Evolutionary conservation across 2,113 vertebrate species (phyloP).

Genomic region (Melanocharis versteri): DNA sequence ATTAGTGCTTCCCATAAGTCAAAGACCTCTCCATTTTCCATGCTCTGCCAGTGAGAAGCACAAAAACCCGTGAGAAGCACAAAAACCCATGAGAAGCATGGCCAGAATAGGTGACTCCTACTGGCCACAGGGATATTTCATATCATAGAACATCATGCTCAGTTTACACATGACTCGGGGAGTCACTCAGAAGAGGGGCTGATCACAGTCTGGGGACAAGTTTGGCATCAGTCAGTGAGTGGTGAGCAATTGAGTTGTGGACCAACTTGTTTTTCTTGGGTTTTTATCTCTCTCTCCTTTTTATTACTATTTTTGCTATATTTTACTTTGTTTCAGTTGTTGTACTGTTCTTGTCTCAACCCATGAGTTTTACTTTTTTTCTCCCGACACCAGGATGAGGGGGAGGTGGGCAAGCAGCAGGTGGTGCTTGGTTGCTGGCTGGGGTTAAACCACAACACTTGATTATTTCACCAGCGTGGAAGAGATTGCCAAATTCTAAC

Average conservation of each 20-base stretch:
- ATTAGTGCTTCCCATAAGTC: background rate
- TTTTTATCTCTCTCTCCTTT: background rate
- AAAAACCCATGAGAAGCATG: background rate
- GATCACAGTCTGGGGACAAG: background rate
- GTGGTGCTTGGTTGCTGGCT: background rate
- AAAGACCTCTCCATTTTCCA: background rate
- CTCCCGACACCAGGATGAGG: background rate
- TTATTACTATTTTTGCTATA: background rate
- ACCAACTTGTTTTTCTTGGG: background rate
- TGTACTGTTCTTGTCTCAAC: background rate
- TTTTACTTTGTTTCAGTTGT: background rate
- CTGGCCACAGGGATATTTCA: background rate
- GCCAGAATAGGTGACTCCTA: background rate
- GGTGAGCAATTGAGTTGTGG: background rate
- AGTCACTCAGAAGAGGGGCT: background rate
- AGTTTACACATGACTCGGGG: background rate
- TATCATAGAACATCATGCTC: background rate
- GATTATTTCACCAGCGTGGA: background rate
- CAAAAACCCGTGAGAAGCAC: background rate
- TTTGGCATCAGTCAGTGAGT: background rate
- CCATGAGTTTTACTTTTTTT: background rate
- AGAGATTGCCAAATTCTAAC: background rate
- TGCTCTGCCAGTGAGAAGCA: background rate
- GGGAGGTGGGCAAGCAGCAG: background rate
- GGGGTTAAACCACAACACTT: background rate